Conservation (phyloP, 2,888 invertebrate species). For the Chymomyza amoena region DNA sequence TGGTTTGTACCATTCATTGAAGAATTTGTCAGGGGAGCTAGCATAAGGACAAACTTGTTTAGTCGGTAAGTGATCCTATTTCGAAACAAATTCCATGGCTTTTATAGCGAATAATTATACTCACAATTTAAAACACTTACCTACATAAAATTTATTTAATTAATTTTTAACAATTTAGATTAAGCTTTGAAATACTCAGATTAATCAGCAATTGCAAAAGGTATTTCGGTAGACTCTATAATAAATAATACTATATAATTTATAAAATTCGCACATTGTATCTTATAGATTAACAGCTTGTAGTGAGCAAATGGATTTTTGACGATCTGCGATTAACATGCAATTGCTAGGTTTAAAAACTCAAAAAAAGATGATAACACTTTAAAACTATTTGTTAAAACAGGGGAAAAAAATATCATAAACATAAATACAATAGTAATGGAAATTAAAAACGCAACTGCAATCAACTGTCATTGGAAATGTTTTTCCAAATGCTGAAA, state of each 20-base stretch:
- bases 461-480: conserved; percentile 42
- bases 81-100: too few relatives aligned
- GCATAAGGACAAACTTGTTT: too few relatives aligned
- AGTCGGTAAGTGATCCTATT: too few relatives aligned
- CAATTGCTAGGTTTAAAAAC: neutral
- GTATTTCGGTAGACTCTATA: neutral
- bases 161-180: neutral
- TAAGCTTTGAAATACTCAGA: neutral
- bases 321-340: neutral
- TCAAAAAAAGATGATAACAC: neutral
- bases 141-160: neutral
- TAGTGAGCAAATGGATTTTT: conserved; percentile 7
- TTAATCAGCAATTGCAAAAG: neutral
- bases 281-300: neutral
- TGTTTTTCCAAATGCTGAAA: conserved; percentile 8
- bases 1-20: too few relatives aligned
- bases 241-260: neutral
- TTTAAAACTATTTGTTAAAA: too few relatives aligned
- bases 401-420: conserved; percentile 5
- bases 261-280: neutral
- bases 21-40: too few relatives aligned
- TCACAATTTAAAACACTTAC: too few relatives aligned
- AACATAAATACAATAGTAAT: conserved; percentile 32
- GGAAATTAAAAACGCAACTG: conserved; percentile 32
- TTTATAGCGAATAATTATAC: too few relatives aligned